phyloP scores from a whole-genome alignment of 2,797 vertebrate species.

The Hylomyscus alleni region DNA sequence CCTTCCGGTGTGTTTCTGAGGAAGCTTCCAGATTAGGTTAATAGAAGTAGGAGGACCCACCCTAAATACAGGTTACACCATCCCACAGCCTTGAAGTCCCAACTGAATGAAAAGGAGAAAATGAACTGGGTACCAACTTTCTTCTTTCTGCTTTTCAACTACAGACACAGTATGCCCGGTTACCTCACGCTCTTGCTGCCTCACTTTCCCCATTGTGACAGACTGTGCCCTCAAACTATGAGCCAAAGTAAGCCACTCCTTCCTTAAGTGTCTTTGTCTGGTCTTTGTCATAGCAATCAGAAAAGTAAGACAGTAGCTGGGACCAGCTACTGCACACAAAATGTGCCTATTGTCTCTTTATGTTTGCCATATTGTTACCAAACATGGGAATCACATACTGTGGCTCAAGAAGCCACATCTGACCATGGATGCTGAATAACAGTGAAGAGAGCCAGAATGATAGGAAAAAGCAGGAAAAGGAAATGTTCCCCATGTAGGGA shows the following conservation, averaged over 20 bases:
- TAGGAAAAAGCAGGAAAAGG: background rate
- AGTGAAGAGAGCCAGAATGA: background rate
- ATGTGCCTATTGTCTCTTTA: background rate
- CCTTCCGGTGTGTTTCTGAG: background rate
- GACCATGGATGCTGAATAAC: background rate
- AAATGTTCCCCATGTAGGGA: background rate
- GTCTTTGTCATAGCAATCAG: background rate
- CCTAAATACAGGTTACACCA: background rate
- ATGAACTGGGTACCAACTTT: background rate
- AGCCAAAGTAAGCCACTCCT: background rate
- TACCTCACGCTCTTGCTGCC: too few relatives aligned
- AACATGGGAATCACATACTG: background rate
- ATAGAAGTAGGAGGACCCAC: background rate
- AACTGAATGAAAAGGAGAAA: background rate
- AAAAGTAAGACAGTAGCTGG: background rate
- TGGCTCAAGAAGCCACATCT: background rate
- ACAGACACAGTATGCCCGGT: background rate
- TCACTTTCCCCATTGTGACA: background rate
- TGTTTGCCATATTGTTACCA: background rate
- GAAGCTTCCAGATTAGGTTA: background rate
- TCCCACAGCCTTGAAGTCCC: too few relatives aligned
- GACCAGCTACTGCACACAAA: background rate
- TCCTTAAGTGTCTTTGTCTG: too few relatives aligned
- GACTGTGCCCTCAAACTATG: background rate
- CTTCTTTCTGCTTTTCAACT: background rate